Conservation (phyloP, 2,888 invertebrate genomes). For the Pterobdella sp. region DNA sequence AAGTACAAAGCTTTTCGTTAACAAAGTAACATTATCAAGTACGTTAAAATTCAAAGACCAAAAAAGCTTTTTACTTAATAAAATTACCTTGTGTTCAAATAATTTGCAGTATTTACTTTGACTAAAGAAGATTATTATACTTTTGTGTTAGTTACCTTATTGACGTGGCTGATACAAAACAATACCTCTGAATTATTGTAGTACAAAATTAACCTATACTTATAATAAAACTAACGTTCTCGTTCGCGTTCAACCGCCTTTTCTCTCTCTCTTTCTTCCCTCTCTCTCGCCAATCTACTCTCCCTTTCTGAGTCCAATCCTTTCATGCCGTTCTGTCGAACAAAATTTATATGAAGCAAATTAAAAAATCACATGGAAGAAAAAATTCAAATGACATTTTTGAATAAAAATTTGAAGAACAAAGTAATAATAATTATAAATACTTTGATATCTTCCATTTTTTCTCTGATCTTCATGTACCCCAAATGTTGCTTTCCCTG, state of each 20-base stretch:
- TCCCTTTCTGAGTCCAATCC: constrained; percentile 33
- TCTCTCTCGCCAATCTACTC: constrained; percentile 29
- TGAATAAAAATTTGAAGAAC: not conserved
- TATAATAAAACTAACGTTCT: constrained; percentile 20
- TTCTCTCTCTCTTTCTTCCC: constrained; percentile 36
- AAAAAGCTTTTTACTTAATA: too few relatives aligned
- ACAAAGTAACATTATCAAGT: too few relatives aligned
- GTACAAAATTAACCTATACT: not conserved
- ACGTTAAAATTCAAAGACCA: too few relatives aligned
- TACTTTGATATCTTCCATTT: constrained; percentile 43
- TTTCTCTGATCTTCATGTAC: constrained; percentile 56
- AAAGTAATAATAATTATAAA: not conserved
- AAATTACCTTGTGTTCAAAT: too few relatives aligned
- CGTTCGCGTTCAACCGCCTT: constrained; percentile 29
- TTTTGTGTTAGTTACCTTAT: too few relatives aligned
- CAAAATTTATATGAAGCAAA: not conserved
- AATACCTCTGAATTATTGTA: too few relatives aligned
- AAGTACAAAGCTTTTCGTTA: too few relatives aligned
- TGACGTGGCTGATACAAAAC: too few relatives aligned
- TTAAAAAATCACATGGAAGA: not conserved
- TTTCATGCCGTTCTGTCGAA: constrained; percentile 27
- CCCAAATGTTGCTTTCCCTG: constrained; percentile 93
- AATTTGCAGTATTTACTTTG: too few relatives aligned
- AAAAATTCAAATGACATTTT: not conserved
- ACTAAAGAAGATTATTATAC: too few relatives aligned